These are phyloP conservation scores for Ennomos erosarius DNA, from an alignment of 2,888 invertebrate genomes.

Conservation along the genomic window DNA sequence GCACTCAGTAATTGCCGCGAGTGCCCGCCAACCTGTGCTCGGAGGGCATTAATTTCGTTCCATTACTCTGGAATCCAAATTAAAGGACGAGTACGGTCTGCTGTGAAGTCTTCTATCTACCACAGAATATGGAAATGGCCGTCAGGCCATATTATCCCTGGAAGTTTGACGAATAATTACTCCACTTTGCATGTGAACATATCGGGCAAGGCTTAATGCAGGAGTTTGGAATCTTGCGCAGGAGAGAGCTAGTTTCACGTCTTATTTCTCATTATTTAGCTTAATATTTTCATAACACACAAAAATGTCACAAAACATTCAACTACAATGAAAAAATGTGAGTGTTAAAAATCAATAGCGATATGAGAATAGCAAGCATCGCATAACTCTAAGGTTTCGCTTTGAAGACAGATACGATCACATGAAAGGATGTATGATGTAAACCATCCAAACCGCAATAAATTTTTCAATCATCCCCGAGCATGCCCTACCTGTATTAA, in stretches of 20 bases:
- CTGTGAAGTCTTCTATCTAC: no score
- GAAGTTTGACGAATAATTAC: no score
- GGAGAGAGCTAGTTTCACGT: no score
- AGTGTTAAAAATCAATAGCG: slow-evolving; percentile 20
- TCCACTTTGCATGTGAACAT: no score
- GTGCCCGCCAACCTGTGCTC: slow-evolving; percentile 36
- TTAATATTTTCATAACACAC: no score
- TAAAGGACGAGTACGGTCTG: slow-evolving; percentile 42
- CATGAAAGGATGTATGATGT: slow-evolving; percentile 43
- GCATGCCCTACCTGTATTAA: slow-evolving; percentile 19
- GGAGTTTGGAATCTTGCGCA: no score
- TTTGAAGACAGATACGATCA: slow-evolving; percentile 41
- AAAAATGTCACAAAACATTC: slow-evolving; percentile 11
- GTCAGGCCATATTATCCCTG: no score
- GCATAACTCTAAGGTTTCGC: slow-evolving; percentile 33
- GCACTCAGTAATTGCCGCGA: slow-evolving; percentile 35
- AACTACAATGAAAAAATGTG: slow-evolving; percentile 24
- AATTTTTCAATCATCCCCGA: slow-evolving; percentile 52
- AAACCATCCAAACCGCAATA: slow-evolving; percentile 48
- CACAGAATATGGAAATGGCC: no score
- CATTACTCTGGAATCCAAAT: slow-evolving; percentile 54
- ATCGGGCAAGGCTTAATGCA: no score
- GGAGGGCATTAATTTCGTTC: slow-evolving; percentile 45
- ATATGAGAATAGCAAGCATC: slow-evolving; percentile 32
- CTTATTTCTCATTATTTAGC: no score